These are phyloP conservation scores for Illadopsis cleaveri DNA, from an alignment of 2,113 vertebrate species.

Conservation along the genomic window DNA sequence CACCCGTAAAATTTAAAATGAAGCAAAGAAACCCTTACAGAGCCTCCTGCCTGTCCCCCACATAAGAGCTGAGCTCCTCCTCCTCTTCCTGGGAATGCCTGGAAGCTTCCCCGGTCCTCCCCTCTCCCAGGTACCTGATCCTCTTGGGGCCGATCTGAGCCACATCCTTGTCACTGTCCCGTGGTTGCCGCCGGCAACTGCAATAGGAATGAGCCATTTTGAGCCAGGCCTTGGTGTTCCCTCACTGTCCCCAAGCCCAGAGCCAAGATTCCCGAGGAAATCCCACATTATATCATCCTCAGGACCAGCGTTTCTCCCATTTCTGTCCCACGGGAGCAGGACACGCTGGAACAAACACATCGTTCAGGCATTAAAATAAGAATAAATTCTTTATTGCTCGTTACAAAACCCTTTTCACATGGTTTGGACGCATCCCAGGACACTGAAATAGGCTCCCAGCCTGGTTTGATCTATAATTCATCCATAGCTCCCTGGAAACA, in stretches of 20 bases:
- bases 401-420: not conserved
- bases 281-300: not conserved
- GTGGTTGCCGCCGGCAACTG: conserved; percentile 18
- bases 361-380: not conserved
- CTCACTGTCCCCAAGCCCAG: not conserved
- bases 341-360: not conserved
- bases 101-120: not conserved
- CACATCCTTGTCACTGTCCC: conserved; percentile 47
- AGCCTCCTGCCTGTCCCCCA: no score
- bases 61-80: not conserved
- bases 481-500: not conserved
- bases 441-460: not conserved
- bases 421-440: not conserved
- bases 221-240: not conserved
- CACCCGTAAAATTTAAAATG: not conserved
- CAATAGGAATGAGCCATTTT: not conserved
- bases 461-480: not conserved
- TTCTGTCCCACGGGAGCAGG: accelerated
- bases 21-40: not conserved
- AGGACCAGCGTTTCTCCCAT: not conserved
- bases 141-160: conserved; percentile 60
- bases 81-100: not conserved
- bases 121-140: not conserved
- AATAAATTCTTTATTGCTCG: not conserved
- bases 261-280: not conserved